Evolutionary conservation across 2,113 vertebrate genomes (phyloP).

Genomic region (Oncorhynchus tshawytscha): DNA sequence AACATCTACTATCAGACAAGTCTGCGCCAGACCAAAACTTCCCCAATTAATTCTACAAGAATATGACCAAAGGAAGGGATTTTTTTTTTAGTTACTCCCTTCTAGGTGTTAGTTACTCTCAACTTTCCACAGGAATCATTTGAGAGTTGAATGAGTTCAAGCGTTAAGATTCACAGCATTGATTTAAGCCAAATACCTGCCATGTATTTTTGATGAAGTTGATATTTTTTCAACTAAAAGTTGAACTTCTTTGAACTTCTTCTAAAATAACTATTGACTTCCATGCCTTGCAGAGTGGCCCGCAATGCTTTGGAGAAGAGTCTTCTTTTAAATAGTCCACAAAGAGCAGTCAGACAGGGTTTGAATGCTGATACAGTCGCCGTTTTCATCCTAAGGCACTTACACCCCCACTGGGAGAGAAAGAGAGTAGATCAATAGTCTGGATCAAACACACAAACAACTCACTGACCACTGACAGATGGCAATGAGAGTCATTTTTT

Average conservation of each 20-base stretch:
- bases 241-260: background rate
- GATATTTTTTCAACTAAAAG: background rate
- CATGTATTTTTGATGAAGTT: background rate
- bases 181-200: background rate
- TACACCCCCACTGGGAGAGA: background rate
- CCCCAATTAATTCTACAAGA: no score
- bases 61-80: no score
- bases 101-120: no score
- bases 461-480: background rate
- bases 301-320: background rate
- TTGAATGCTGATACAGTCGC: background rate
- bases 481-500: background rate
- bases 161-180: no score
- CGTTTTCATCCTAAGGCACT: background rate
- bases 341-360: background rate
- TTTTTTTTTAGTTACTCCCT: no score
- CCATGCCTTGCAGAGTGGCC: background rate
- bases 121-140: no score
- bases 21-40: no score
- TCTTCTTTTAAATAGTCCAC: background rate
- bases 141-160: no score
- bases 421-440: background rate
- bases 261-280: background rate
- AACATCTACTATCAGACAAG: conserved; percentile 2
- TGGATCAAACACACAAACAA: background rate